Evolutionary conservation across 2,113 vertebrate species (phyloP), one percentile per base, ranked within the genome.

Genomic region (Panthera uncia): DNA sequence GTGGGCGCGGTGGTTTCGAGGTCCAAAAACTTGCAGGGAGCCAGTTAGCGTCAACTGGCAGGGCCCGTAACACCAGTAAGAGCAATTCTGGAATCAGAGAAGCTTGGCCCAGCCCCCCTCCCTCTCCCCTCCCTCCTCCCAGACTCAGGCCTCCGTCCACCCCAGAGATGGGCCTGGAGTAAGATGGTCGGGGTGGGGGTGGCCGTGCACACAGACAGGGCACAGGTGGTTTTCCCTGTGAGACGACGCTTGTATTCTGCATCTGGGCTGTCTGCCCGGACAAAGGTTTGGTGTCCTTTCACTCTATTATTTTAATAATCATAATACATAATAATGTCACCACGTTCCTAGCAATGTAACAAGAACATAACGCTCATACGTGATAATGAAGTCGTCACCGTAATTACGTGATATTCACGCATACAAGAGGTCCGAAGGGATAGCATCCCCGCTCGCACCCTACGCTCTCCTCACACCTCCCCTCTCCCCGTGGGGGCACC

Each of bases 351-450:
- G 18, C 78, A 3, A 7, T 33, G 61, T 71, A 18, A 57, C 33
- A 4, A 19, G 18, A 27, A 65, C 38, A 11, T 45, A 3, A 2
- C 41, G 11, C 63, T n/a, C 16, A 23, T 21, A 4, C 4, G 33
- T 5, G 38, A 50, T 8, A 7, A 4, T 21, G 3, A 2, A 3
- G 21, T 61, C 0, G 27, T 38, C 1, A 3, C 8, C 38, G 7
- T 15, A 21, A 29, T 2, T 2, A 7, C 36, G 4, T 0, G 45
- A 31, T 10, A 7, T 21, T 16, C 4, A 10, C 1, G 81, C 41
- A 27, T 7, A 23, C 2, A 2, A 1, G 10, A 65, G 55, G 73
- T 1, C 8, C 12, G 19, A 18, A n/a, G 0, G 0, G 1, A 14
- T 1, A 14, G 65, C 57, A 89, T 25, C 7, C n/a, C 14, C 4